Conservation (phyloP, 2,797 vertebrate species). For the Pangasius mekongensis region DNA sequence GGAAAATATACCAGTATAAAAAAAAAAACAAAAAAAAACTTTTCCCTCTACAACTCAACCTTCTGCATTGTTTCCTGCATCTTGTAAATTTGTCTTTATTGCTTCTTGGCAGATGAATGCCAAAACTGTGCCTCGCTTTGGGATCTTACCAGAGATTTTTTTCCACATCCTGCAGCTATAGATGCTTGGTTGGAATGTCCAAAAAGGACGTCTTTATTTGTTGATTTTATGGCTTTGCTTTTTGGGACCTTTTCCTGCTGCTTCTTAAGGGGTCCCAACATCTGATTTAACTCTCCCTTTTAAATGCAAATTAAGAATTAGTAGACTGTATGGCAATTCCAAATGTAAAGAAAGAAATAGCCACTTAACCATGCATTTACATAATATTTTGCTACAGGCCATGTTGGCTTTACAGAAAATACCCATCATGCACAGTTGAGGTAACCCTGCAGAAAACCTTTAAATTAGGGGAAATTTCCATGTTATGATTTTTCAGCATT, state of each 20-base stretch:
- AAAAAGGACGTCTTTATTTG: conserved; percentile 72
- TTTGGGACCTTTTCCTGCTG: conserved; percentile 74
- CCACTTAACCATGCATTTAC: conserved; percentile 58
- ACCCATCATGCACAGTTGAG: conserved; percentile 31
- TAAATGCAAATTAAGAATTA: conserved; percentile 76
- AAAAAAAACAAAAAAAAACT: neutral
- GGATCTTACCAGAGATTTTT: conserved; percentile 76
- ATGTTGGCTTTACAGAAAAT: conserved; percentile 45
- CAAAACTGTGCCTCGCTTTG: conserved; percentile 62
- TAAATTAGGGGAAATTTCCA: conserved; percentile 23
- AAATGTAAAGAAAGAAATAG: conserved; percentile 58
- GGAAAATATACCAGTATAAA: conserved; percentile 52
- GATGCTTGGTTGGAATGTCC: conserved; percentile 73
- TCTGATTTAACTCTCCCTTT: conserved; percentile 78
- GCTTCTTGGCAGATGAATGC: conserved; percentile 57
- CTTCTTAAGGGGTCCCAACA: conserved; percentile 75
- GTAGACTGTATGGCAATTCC: conserved; percentile 66
- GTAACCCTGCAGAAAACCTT: conserved; percentile 27
- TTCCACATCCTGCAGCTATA: conserved; percentile 74
- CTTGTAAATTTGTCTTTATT: conserved; percentile 55
- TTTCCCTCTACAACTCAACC: conserved; percentile 50
- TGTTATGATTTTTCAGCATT: conserved; percentile 30
- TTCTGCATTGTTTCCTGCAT: conserved; percentile 53
- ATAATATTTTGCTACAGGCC: conserved; percentile 52
- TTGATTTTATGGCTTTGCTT: conserved; percentile 75